Percentiles rank a stretch among this genome's conserved stretches.
Conservation (phyloP, 1,140 invertebrate species). For the Carcinoscorpius rotundicauda region DNA sequence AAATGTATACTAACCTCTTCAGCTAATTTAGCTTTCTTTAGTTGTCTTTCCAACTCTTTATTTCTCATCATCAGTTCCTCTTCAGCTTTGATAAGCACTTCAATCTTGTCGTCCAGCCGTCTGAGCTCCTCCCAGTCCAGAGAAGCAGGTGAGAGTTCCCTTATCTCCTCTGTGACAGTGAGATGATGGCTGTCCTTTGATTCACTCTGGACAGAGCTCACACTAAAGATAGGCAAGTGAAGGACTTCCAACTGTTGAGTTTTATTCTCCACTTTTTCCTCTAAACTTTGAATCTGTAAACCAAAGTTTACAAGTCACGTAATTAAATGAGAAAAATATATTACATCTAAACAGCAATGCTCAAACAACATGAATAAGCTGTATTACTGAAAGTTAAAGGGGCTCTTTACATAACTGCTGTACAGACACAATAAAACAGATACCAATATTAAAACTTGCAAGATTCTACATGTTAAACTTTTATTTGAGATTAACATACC, state of each 20-base stretch:
- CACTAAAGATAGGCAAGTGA: conserved; percentile 1
- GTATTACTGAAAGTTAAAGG: too few relatives aligned
- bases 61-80: conserved; percentile 16
- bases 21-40: conserved; percentile 2
- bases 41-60: conserved; percentile 7
- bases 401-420: too few relatives aligned
- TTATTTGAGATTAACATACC: too few relatives aligned
- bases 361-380: too few relatives aligned
- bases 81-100: conserved; percentile 7
- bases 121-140: conserved; percentile 16
- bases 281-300: conserved; percentile 18
- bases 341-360: too few relatives aligned
- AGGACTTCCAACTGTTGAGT: conserved; percentile 4
- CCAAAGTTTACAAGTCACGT: not conserved
- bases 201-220: conserved; percentile 5
- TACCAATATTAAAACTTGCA: too few relatives aligned
- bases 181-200: conserved; percentile 7
- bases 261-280: conserved; percentile 15
- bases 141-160: conserved; percentile 15
- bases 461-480: too few relatives aligned
- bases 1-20: not conserved
- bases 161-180: conserved; percentile 10
- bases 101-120: conserved; percentile 16
- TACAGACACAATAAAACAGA: too few relatives aligned
- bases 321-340: too few relatives aligned